Conservation (phyloP, 2,888 invertebrate genomes). For the Monopis laevigella region DNA sequence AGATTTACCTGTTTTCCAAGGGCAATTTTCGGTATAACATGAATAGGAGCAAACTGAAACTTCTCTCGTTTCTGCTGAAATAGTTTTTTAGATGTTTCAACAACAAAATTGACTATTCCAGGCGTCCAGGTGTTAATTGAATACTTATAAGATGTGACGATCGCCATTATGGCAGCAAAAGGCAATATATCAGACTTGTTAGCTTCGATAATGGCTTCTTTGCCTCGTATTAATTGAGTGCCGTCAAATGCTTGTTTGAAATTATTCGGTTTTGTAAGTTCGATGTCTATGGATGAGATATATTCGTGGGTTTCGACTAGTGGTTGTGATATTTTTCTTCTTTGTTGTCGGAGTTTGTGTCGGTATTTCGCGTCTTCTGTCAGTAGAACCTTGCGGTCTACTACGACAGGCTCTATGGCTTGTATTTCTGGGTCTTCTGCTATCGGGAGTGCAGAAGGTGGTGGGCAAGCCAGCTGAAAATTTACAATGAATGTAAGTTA, state of each 20-base stretch:
- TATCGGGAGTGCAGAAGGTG: slow-evolving; percentile 22
- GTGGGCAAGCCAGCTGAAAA: background rate
- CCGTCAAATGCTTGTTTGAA: slow-evolving; percentile 69
- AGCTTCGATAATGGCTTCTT: slow-evolving; percentile 37
- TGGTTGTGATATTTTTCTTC: slow-evolving; percentile 43
- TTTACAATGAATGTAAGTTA: no score
- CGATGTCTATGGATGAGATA: slow-evolving; percentile 43
- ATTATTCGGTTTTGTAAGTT: slow-evolving; percentile 65
- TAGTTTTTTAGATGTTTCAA: slow-evolving; percentile 52
- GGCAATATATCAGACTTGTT: slow-evolving; percentile 49
- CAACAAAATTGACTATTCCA: slow-evolving; percentile 67
- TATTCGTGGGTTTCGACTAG: slow-evolving; percentile 31
- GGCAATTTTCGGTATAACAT: slow-evolving; percentile 69
- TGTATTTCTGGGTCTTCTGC: slow-evolving; percentile 42
- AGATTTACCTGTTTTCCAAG: slow-evolving; percentile 66
- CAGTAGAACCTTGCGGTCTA: slow-evolving; percentile 41
- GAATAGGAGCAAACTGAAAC: slow-evolving; percentile 59
- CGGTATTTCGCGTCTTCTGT: slow-evolving; percentile 46
- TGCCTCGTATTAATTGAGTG: slow-evolving; percentile 66
- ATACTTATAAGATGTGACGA: slow-evolving; percentile 70
- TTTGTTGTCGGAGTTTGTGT: slow-evolving; percentile 43
- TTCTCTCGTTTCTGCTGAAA: slow-evolving; percentile 44
- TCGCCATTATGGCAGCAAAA: slow-evolving; percentile 67
- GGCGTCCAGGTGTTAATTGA: slow-evolving; percentile 67
- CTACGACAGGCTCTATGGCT: slow-evolving; percentile 32